These are phyloP conservation scores for human (Homo sapiens) DNA, from an alignment of 2,113 vertebrate genomes.

Conservation along the genomic window DNA sequence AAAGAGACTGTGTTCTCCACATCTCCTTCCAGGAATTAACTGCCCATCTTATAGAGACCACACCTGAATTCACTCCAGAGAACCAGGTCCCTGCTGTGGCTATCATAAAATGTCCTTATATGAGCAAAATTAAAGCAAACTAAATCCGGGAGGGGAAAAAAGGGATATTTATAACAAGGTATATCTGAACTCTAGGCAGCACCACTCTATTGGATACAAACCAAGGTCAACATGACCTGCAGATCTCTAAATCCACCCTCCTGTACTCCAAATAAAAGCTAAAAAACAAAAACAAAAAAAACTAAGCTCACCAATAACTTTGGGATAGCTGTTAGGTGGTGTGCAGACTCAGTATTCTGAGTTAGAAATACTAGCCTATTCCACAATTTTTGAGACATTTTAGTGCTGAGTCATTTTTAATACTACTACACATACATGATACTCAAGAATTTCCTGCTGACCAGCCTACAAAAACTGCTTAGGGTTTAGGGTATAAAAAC, in stretches of 20 bases:
- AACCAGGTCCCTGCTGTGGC: not conserved
- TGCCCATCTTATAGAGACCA: not conserved
- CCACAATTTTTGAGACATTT: not conserved
- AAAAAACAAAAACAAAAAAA: not conserved
- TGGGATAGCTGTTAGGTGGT: not conserved
- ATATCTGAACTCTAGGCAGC: not conserved
- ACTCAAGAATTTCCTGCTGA: not conserved
- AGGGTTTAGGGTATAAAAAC: not conserved
- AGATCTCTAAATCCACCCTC: not conserved
- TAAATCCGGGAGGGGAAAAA: rapidly evolving
- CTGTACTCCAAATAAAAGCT: not conserved
- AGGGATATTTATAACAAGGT: not conserved
- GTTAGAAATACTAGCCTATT: not conserved
- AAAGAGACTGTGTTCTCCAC: not conserved
- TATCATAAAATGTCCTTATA: not conserved
- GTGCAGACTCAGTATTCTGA: not conserved
- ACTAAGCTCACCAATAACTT: not conserved
- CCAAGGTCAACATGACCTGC: not conserved
- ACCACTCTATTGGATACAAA: not conserved
- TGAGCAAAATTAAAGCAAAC: not conserved
- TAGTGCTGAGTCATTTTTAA: not conserved
- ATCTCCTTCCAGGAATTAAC: not conserved
- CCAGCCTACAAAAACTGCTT: not conserved
- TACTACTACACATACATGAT: not conserved
- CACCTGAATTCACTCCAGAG: not conserved